Percentiles rank a stretch among this genome's conserved stretches.
Conservation (phyloP, 2,797 vertebrate species). For the Hyperoplus lanceolatus region DNA sequence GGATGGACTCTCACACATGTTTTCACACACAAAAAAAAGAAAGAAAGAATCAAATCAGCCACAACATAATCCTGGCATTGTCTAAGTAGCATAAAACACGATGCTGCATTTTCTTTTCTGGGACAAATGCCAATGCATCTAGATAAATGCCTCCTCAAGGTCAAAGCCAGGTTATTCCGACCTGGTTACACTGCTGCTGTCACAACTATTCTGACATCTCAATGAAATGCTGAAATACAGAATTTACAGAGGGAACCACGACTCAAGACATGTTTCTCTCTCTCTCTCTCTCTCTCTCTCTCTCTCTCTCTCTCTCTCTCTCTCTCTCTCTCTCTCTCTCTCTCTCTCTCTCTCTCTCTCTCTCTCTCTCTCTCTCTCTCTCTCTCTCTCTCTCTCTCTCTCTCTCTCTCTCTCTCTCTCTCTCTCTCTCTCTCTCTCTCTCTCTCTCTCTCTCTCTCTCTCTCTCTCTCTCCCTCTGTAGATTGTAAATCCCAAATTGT, state of each 20-base stretch:
- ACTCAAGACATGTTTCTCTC: not conserved
- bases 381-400: not conserved
- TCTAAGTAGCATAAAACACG: slow-evolving; percentile 16
- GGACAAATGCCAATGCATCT: slow-evolving; percentile 29
- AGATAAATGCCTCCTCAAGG: slow-evolving; percentile 15
- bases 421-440: not conserved
- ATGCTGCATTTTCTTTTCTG: not conserved
- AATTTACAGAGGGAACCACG: slow-evolving; percentile 34
- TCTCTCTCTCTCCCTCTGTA: not conserved
- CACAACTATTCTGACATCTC: slow-evolving; percentile 23
- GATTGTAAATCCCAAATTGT: slow-evolving; percentile 62
- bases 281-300: not conserved
- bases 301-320: not conserved
- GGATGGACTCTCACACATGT: not conserved
- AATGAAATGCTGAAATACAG: slow-evolving; percentile 41
- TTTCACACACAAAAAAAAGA: slow-evolving; percentile 1
- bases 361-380: not conserved
- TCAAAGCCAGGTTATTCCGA: slow-evolving; percentile 33
- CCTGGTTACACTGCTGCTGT: slow-evolving; percentile 24
- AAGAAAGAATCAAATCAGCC: too few relatives aligned
- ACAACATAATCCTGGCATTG: slow-evolving; percentile 9
- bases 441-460: too few relatives aligned
- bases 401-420: not conserved
- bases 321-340: not conserved
- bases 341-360: not conserved